A percentile compares a stretch with the other conserved stretches of the same genome.
Evolutionary conservation across 1,140 invertebrate genomes (phyloP).

Genomic region (silkworm (Bombyx mori)): DNA sequence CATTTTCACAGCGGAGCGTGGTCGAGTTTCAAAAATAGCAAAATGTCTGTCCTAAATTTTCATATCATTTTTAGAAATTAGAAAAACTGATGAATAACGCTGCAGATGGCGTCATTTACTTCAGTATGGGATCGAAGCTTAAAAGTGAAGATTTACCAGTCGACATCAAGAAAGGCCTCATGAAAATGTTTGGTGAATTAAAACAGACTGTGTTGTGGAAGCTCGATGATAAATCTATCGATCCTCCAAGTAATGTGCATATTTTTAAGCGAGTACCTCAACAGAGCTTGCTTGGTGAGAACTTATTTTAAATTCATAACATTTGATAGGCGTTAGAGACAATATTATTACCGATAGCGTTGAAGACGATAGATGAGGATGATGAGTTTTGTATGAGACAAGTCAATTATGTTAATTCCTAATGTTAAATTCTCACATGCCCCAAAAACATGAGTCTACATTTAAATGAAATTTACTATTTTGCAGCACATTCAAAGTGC

Average conservation of each 20-base stretch:
- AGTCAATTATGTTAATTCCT: not conserved
- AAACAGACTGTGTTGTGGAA: constrained; percentile 64
- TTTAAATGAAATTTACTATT: not conserved
- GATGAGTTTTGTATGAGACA: not conserved
- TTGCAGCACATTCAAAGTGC: constrained; percentile 76
- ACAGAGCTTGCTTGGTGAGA: constrained; percentile 11
- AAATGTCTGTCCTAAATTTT: too few relatives aligned
- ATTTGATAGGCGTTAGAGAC: not conserved
- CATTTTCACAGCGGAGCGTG: too few relatives aligned
- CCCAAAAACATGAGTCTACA: not conserved
- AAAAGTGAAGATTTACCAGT: constrained; percentile 40
- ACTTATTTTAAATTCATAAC: not conserved
- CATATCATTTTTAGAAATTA: constrained; percentile 26
- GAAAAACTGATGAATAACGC: constrained; percentile 67
- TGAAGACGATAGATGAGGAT: too few relatives aligned
- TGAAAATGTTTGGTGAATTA: constrained; percentile 41
- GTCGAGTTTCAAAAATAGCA: too few relatives aligned
- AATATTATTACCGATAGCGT: too few relatives aligned
- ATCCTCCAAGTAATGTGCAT: constrained; percentile 69
- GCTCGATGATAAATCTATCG: constrained; percentile 45
- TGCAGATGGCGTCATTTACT: constrained; percentile 72
- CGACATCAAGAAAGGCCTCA: constrained; percentile 29
- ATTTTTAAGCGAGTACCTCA: constrained; percentile 27
- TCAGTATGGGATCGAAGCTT: constrained; percentile 75
- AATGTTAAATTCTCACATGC: not conserved